A percentile compares a stretch with the other conserved stretches of the same genome.
These are phyloP conservation scores for Mormyrus proboscirostris DNA, from an alignment of 2,797 vertebrate genomes.

Conservation along the genomic window DNA sequence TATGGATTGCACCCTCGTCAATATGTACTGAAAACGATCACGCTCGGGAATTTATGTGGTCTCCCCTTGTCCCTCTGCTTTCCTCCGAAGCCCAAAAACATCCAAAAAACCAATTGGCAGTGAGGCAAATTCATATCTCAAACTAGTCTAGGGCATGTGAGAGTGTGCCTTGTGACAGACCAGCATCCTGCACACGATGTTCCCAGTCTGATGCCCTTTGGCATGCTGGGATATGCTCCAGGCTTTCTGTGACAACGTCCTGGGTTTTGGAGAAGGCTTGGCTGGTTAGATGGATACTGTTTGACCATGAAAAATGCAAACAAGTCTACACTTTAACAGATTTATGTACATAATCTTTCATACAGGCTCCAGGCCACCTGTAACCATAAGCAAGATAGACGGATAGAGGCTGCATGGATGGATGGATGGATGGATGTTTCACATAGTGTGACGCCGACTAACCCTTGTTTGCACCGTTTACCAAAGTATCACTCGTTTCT, in stretches of 20 bases:
- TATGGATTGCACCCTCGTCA: neutral
- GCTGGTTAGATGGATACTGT: neutral
- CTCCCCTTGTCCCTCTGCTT: neutral
- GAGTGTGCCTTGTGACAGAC: neutral
- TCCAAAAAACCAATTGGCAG: neutral
- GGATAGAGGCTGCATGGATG: neutral
- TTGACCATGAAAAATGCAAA: neutral
- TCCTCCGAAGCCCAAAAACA: neutral
- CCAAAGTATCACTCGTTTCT: neutral
- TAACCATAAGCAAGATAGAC: neutral
- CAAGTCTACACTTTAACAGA: neutral
- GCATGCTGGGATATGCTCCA: neutral
- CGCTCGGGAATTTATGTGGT: neutral
- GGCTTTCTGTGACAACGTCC: neutral
- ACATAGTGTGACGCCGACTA: neutral
- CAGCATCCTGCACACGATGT: neutral
- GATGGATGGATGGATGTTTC: neutral
- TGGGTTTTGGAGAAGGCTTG: neutral
- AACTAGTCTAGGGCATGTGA: neutral
- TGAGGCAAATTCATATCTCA: neutral
- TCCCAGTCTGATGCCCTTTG: neutral
- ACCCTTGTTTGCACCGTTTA: neutral
- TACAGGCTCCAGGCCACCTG: neutral
- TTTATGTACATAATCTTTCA: neutral
- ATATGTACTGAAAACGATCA: neutral